These are phyloP conservation scores for Cariama cristata DNA, from an alignment of 2,113 vertebrate species.

Conservation along the genomic window DNA sequence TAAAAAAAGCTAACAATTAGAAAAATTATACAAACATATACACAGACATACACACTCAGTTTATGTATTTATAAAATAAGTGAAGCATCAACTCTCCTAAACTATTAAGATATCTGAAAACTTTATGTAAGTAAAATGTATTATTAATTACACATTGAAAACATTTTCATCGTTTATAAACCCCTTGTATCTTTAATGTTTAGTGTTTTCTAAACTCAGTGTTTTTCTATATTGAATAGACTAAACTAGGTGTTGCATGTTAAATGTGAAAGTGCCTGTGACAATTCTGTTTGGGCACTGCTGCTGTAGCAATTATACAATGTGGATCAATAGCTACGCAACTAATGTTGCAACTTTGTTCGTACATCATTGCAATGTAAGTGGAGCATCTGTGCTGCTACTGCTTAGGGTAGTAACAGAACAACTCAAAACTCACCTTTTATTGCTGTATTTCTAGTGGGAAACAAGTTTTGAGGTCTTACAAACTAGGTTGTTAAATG, in stretches of 20 bases:
- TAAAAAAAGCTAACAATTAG: background rate
- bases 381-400: background rate
- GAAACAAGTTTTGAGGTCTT: background rate
- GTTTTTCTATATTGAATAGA: background rate
- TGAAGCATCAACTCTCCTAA: background rate
- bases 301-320: background rate
- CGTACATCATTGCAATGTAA: accelerated
- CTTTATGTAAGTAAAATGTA: background rate
- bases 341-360: background rate
- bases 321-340: background rate
- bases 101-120: background rate
- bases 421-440: background rate
- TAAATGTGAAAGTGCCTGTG: background rate
- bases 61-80: background rate
- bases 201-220: background rate
- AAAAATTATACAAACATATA: background rate
- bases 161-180: background rate
- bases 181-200: background rate
- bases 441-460: background rate
- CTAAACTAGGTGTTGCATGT: accelerated
- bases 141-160: background rate
- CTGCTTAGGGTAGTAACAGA: background rate
- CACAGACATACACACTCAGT: background rate
- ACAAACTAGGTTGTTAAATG: background rate
- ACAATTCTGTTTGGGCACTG: background rate